Base-by-base conservation (phyloP, 2,888 invertebrate species). In the Trisateles emortualis region DNA sequence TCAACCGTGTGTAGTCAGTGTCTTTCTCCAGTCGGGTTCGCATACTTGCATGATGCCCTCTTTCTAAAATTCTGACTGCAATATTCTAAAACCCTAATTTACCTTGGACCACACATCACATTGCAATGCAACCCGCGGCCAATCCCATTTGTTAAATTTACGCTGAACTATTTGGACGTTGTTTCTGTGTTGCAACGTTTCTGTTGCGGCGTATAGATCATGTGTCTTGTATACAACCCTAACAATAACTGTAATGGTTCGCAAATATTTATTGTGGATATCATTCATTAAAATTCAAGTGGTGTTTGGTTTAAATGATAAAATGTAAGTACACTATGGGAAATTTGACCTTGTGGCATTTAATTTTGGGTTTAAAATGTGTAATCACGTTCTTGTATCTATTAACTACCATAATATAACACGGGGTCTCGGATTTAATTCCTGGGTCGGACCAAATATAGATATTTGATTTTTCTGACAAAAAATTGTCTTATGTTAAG, bases 121-220 rank as follows among this genome's bases (percentile, higher is more conserved):
- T 74, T 74, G 81, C 80, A 74, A 83, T 82, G 84, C 83, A 84
- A 80, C 79, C 80, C 80, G 73, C 81, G 83, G 77, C 81, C 83
- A 81, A 84, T 83, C 79, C 90, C 87, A 90, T 90, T 88, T 85
- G 90, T 90, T 89, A 88, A 88, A 85, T 87, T 89, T 84, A 77
- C 86, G 84, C 83, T 83, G 81, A 87, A 86, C 88, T 84, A 86
- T 88, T 88, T 84, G 84, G 86, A 82, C 77, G 74, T 57, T 51
- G 51, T 55, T 72, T 64, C 59, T 68, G 71, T 64, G 62, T 57
- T 64, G 71, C 60, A 58, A 53, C 59, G 64, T 67, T 70, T 71
- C 58, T 51, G 65, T 67, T 69, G 67, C 59, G 55, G 52, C 54
- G 52, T 53, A 58, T 65, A 72, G 56, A 68, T 73, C 72, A 69